Evolutionary conservation across 2,113 vertebrate species (phyloP), one percentile per base, ranked within the genome.

Genomic region (Echinops telfairi): DNA sequence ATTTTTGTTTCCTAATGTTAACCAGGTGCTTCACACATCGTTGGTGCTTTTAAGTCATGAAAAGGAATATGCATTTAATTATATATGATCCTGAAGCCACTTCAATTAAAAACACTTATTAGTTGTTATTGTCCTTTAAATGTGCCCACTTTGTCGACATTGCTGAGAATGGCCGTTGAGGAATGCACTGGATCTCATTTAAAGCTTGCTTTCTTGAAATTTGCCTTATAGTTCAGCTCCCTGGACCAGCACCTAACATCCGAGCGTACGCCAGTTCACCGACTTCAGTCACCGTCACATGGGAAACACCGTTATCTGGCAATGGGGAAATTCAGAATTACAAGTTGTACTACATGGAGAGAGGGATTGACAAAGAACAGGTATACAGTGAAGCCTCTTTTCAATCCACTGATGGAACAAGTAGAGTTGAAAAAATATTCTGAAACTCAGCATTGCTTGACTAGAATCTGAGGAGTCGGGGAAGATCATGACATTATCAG

Each of bases 261-360:
- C 98, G 98, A 62, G 99, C 98, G 0, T 96, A 97, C 7, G 98
- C 99, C 6, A 94, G 88, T 27, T 98, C 98, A 0, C 99, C 99
- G 2, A 98, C 98, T 23, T 99, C 99, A 0, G 94, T 99, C 62
- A 98, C 98, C 0, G 94, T 99, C 88, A 98, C 96, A 60, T 99
- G 99, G 99, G 99, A 99, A 78, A 98, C 98, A 0, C 99, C 99
- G 0, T 86, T 99, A 76, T 99, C 98, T 0, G 99, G 99, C 95
- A 99, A 99, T 3, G 99, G 99, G 1, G 99, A 99, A 71, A 99
- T 99, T 96, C 98, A 99, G 97, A 99, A 98, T 96, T 99, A 99
- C 97, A 99, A 99, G 95, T 91, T 99, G 57, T 99, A 99, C 96
- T 99, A 99, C 98, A 98, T 99, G 97, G 99, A 99, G 97, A 99